Percentiles rank a stretch among this genome's conserved stretches.
Conservation (phyloP, 2,888 invertebrate genomes). For the Lycia hirtaria region DNA sequence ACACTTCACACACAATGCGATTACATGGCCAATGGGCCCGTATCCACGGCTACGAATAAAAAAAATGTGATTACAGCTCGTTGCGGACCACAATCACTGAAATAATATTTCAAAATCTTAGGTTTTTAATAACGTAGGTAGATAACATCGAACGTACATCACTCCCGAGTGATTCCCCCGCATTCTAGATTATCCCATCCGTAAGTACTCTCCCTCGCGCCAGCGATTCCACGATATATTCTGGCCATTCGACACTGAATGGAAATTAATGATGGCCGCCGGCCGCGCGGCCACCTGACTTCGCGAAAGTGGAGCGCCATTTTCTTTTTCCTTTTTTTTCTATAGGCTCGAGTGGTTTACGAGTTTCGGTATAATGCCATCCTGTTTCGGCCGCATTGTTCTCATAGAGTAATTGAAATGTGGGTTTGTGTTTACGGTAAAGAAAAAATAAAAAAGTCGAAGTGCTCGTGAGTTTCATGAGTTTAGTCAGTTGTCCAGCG, state of each 20-base stretch:
- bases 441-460: background rate
- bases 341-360: slow-evolving; percentile 59
- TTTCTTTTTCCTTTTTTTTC: slow-evolving; percentile 61
- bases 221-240: slow-evolving; percentile 44
- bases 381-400: slow-evolving; percentile 44
- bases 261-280: slow-evolving; percentile 77
- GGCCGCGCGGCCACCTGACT: slow-evolving; percentile 71
- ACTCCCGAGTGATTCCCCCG: slow-evolving; percentile 15
- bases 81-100: no score
- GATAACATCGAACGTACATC: background rate
- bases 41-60: no score
- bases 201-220: slow-evolving; percentile 38
- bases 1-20: no score
- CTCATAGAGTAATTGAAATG: slow-evolving; percentile 39
- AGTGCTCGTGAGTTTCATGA: no score
- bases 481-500: no score
- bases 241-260: slow-evolving; percentile 66
- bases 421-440: background rate
- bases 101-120: no score
- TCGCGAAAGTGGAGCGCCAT: slow-evolving; percentile 65
- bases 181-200: slow-evolving; percentile 36
- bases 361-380: slow-evolving; percentile 54
- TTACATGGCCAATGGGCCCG: no score
- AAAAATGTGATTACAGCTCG: no score
- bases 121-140: no score